Evolutionary conservation across 1,140 invertebrate genomes (phyloP), one percentile per base, ranked within the genome.

Genomic region (Solenopsis fugax): DNA sequence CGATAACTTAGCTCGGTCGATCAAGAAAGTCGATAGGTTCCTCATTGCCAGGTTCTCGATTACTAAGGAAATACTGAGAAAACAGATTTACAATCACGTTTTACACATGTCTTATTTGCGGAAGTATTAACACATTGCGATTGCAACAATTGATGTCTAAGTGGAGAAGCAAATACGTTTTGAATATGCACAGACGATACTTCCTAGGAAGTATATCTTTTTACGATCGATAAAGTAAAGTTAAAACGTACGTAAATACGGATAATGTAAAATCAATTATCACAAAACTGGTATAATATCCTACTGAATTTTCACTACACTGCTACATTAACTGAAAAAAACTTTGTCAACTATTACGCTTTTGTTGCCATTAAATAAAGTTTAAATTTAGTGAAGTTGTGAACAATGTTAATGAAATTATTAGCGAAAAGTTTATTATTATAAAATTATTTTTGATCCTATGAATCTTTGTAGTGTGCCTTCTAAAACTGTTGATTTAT

Each of bases 1-100:
- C 12, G 94, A 95, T 16, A 95, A 71, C 52, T 94, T 92, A 10
- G 94, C 94, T 64, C 91, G 91, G 72, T 95, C 91, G n/a, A 94
- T 81, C 21, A 91, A 75, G 78, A 95, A 95, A 52, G 92, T 93
- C 48, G 94, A 94, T 37, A 95, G 78, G 21, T 91, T 91, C 58
- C 91, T 86, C 52, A 95, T 65, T 9, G 81, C 87, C 56, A 93
- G 77, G 29, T 94, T 82, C 52, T 93, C 87, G 48, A 95, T 73
- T 10, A 88, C 76, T n/a, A 94, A 60, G 4, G 71, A 89, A 12
- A 95, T 34, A 10, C 94, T 95, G 89, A 34, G 41, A 87, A 87
- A 80, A 29, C 56, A 78, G 82, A 73, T 58, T 88, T 48, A 24
- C 10, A 10, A 48, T 7, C 24, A 50, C 2, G 3, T 85, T 24